phyloP scores from a whole-genome alignment of 2,888 invertebrate species.

The Reticulitermes lucifugus region DNA sequence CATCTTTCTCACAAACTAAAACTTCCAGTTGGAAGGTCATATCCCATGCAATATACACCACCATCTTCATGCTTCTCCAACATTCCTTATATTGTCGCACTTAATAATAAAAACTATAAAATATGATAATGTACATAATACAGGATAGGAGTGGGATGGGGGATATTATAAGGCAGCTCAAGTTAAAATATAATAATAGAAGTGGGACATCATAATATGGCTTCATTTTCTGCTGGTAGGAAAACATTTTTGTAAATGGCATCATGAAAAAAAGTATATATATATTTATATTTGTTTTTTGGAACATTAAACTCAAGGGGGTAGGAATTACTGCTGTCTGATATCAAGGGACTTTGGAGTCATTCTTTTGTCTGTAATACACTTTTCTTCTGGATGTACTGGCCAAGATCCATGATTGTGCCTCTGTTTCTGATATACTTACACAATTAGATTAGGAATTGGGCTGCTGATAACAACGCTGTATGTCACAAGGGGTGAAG shows the following conservation, averaged over 20 bases:
- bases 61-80: neutral
- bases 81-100: conserved; percentile 37
- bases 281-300: conserved; percentile 16
- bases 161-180: conserved; percentile 24
- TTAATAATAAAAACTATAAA: conserved; percentile 37
- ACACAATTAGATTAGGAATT: conserved; percentile 13
- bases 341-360: neutral
- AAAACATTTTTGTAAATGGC: conserved; percentile 32
- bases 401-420: neutral
- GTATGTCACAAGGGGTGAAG: neutral
- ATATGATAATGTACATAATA: conserved; percentile 35
- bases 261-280: conserved; percentile 27
- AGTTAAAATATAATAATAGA: conserved; percentile 22
- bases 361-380: neutral
- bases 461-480: neutral
- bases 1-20: conserved; percentile 7
- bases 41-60: neutral
- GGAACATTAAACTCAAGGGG: conserved; percentile 28
- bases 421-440: conserved; percentile 20
- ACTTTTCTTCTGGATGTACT: conserved; percentile 3
- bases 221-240: conserved; percentile 5
- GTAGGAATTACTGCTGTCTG: neutral
- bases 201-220: conserved; percentile 25
- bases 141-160: neutral
- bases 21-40: neutral